Evolutionary conservation across 2,113 vertebrate species (phyloP).

Genomic region (Dicentrarchus labrax): DNA sequence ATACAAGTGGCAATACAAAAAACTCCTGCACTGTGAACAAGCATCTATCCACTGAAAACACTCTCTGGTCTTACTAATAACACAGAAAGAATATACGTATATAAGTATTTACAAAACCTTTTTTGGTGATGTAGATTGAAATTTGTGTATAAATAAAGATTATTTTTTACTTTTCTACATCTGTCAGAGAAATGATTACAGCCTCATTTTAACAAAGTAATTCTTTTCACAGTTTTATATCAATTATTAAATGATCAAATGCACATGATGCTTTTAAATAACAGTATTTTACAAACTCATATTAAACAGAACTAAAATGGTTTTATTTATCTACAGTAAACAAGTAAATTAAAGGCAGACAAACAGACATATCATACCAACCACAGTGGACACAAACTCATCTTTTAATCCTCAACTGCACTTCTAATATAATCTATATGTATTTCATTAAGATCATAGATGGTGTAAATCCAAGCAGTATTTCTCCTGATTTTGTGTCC

Average conservation of each 20-base stretch:
- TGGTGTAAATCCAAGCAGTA: constrained; percentile 3
- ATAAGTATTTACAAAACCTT: too few relatives aligned
- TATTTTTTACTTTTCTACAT: background rate
- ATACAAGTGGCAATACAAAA: too few relatives aligned
- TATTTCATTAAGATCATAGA: background rate
- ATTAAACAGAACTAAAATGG: too few relatives aligned
- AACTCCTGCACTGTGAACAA: too few relatives aligned
- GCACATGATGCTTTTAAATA: background rate
- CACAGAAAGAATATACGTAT: background rate
- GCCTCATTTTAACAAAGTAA: background rate
- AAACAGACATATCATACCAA: too few relatives aligned
- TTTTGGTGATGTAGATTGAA: background rate
- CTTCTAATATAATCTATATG: background rate
- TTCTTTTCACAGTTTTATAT: background rate
- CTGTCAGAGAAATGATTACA: background rate
- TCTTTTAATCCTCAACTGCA: constrained; percentile 5
- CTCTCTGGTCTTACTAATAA: too few relatives aligned
- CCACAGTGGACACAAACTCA: background rate
- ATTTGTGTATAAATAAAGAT: background rate
- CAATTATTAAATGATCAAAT: background rate
- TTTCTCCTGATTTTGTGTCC: constrained; percentile 26
- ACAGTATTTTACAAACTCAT: too few relatives aligned
- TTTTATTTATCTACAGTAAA: background rate
- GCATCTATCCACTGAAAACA: too few relatives aligned
- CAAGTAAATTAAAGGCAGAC: background rate